Evolutionary conservation across 2,797 vertebrate species (phyloP), one percentile per base, ranked within the genome.

Genomic region (Melanotaenia pygmaea): DNA sequence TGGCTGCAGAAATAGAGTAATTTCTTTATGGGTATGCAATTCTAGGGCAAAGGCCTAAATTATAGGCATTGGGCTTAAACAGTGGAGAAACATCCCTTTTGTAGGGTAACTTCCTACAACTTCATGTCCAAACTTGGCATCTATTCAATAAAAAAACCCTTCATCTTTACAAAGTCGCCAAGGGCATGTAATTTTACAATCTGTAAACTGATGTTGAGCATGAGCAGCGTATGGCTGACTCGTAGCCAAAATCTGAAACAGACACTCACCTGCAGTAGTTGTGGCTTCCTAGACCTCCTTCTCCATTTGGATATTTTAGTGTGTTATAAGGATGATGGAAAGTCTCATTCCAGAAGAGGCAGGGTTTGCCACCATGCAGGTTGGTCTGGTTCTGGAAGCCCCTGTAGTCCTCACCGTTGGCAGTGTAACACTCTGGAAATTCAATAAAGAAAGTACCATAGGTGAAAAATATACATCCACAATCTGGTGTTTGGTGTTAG

Each of bases 251-350:
- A 14, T 57, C 0, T 53, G 18, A 5, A 53, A 50, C 11, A 18
- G 10, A 3, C 16, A 47, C 84, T 80, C 92, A 97, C 97, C 97
- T 97, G 97, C 97, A 99, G 85, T 95, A 98, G 94, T 99, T 99
- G 86, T 99, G 97, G 14, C 94, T 94, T 30, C 97, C 97, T 64
- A 99, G 90, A n/a, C 97, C 97, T 16, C 97, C 97, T 81, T 98
- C 97, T 86, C 96, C 97, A 4, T 97, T 96, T 71, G 96, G 96
- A 86, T 99, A 98, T 87, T 97, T 98, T 86, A 96, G 84, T 72
- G 97, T 99, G 86, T 98, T 99, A 88, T 97, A 98, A 0, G 97
- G 97, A 87, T 98, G 97, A 88, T 98, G 96, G 90, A 98, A 98
- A 72, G 97, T 99, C 92, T 99, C 97, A 14, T 97, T 99, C 97